Percentiles rank a stretch among this genome's conserved stretches.
Conservation (phyloP, 2,888 invertebrate genomes). For the Dorcus hopei region DNA sequence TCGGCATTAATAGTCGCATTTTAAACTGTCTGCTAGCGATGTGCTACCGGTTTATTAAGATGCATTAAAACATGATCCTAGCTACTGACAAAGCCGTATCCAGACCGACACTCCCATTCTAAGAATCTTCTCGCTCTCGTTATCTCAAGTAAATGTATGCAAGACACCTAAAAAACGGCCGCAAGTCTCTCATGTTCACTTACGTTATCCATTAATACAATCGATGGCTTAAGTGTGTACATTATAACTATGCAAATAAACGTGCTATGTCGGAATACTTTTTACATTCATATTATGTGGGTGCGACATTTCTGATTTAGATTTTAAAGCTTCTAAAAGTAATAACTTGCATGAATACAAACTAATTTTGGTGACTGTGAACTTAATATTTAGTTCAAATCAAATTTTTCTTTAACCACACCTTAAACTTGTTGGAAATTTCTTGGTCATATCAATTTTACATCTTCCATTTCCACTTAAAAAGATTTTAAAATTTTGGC, state of each 20-base stretch:
- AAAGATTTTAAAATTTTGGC: no score
- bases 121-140: slow-evolving; percentile 13
- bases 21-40: neutral
- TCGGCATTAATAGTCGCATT: neutral
- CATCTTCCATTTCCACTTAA: no score
- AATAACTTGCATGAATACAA: no score
- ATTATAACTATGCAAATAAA: slow-evolving; percentile 10
- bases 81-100: slow-evolving; percentile 19
- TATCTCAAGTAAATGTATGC: slow-evolving; percentile 7
- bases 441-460: no score
- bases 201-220: slow-evolving; percentile 1
- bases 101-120: slow-evolving; percentile 14
- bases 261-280: neutral
- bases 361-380: no score
- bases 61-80: slow-evolving; percentile 26
- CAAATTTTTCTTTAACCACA: no score
- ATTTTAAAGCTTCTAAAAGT: no score
- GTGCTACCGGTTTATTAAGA: slow-evolving; percentile 23
- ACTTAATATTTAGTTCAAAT: no score
- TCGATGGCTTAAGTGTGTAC: neutral
- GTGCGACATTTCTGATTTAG: no score
- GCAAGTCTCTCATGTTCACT: neutral
- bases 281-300: no score
- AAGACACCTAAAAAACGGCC: slow-evolving; percentile 1
- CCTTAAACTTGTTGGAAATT: no score